Conservation (phyloP, 2,888 invertebrate species). For the Griposia aprilina region DNA sequence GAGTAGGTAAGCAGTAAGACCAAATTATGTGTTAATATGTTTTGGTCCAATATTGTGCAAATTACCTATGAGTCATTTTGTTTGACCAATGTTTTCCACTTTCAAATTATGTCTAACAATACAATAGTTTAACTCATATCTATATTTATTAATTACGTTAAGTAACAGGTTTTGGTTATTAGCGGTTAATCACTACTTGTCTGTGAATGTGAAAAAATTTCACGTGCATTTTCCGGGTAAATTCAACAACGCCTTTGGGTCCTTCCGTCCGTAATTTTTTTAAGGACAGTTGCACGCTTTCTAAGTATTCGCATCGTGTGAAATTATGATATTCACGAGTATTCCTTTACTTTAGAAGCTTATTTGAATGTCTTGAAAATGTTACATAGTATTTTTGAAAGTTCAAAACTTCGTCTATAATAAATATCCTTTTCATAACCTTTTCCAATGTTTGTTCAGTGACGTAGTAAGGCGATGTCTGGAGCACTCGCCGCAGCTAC, state of each 20-base stretch:
- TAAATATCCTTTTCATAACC: neutral
- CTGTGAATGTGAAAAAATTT: neutral
- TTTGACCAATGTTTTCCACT: neutral
- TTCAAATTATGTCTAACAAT: neutral
- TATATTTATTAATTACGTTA: neutral
- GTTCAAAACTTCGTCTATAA: neutral
- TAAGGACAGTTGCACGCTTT: neutral
- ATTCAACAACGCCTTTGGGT: neutral
- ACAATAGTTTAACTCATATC: neutral
- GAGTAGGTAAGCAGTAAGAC: neutral
- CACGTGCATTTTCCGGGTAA: neutral
- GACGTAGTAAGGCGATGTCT: constrained; percentile 94
- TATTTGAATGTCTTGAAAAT: neutral
- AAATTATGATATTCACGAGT: neutral
- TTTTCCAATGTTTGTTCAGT: constrained; percentile 75
- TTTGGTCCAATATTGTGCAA: neutral
- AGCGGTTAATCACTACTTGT: neutral
- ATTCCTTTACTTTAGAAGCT: neutral
- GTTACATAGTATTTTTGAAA: neutral
- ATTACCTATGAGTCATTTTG: neutral
- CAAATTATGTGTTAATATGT: neutral
- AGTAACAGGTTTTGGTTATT: neutral
- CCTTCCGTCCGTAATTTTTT: neutral
- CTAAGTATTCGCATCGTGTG: neutral
- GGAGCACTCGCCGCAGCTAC: constrained; percentile 94